Evolutionary conservation across 2,888 invertebrate genomes (phyloP).

Genomic region (Rutpela maculata): DNA sequence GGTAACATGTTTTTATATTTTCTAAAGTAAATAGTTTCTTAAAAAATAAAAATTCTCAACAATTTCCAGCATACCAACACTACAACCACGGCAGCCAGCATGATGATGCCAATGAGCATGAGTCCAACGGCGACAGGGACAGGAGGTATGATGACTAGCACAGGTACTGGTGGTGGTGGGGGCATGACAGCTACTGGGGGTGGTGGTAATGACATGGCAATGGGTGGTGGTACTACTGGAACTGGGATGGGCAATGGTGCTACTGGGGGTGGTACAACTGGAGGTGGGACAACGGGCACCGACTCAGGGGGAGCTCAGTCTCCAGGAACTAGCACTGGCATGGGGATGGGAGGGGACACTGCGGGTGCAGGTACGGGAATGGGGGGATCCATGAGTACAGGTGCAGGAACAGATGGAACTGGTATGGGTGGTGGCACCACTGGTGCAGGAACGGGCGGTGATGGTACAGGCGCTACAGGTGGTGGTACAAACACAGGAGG

Average conservation of each 20-base stretch:
- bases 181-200: constrained; percentile 34
- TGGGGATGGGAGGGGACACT: constrained; percentile 39
- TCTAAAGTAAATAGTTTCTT: too few species aligned
- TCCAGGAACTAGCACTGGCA: constrained; percentile 41
- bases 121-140: constrained; percentile 73
- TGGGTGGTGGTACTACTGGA: constrained; percentile 50
- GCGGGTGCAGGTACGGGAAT: constrained; percentile 41
- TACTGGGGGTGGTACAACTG: constrained; percentile 45
- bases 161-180: constrained; percentile 59
- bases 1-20: too few species aligned
- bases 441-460: constrained; percentile 42
- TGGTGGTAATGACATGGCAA: constrained; percentile 70
- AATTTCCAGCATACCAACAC: constrained; percentile 47
- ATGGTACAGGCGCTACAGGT: constrained; percentile 42
- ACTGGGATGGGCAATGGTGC: constrained; percentile 42
- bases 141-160: constrained; percentile 71
- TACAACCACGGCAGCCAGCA: constrained; percentile 65
- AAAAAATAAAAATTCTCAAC: neutral
- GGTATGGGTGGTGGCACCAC: constrained; percentile 55
- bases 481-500: constrained; percentile 33
- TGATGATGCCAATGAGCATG: constrained; percentile 74
- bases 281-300: constrained; percentile 21
- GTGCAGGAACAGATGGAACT: constrained; percentile 33
- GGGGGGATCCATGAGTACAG: constrained; percentile 42
- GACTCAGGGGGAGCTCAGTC: constrained; percentile 40